Conservation (phyloP, 2,888 invertebrate species). For the Leucophenga montana region DNA sequence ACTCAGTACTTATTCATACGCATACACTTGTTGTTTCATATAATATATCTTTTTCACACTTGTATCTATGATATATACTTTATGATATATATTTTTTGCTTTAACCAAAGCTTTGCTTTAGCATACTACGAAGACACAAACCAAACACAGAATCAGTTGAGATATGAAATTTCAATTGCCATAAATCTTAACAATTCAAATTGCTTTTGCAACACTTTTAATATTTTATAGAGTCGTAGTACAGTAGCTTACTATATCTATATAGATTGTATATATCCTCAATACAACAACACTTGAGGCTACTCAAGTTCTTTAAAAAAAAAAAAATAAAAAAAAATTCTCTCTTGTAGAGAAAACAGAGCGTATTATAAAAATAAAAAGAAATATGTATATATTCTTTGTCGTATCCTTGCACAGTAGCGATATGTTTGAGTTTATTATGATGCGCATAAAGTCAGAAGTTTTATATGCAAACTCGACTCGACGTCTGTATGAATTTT, state of each 20-base stretch:
- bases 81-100: constrained; percentile 7
- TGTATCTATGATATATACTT: constrained; percentile 8
- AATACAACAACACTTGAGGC: neutral
- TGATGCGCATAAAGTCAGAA: neutral
- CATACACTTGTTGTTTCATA: no score
- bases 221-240: neutral
- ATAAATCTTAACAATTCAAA: constrained; percentile 6
- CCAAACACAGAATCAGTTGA: no score
- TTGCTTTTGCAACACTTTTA: constrained; percentile 17
- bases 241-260: neutral
- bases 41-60: neutral
- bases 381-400: neutral
- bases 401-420: neutral
- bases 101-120: neutral
- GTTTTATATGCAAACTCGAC: neutral
- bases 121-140: neutral
- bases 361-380: no score
- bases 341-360: neutral
- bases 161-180: no score
- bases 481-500: no score
- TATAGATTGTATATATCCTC: no score
- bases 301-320: neutral
- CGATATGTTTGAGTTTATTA: constrained; percentile 17
- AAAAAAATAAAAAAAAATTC: neutral
- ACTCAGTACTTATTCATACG: no score